These are phyloP conservation scores for Vulpes ferrilata DNA, from an alignment of 2,113 vertebrate genomes.

Conservation along the genomic window DNA sequence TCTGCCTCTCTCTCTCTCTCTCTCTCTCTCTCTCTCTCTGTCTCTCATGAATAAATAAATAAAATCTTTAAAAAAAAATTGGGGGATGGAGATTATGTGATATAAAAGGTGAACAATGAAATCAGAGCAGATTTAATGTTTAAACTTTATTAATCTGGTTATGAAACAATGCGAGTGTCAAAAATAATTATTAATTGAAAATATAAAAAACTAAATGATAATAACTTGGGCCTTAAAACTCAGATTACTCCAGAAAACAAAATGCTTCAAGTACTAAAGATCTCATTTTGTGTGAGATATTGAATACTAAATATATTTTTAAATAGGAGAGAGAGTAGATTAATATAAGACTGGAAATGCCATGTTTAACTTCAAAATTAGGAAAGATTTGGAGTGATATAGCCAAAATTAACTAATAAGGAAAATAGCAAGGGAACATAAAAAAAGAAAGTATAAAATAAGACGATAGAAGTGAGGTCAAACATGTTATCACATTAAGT, in stretches of 20 bases:
- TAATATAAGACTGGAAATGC: constrained; percentile 42
- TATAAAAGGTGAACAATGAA: background rate
- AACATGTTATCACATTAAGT: constrained; percentile 60
- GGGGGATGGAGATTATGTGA: background rate
- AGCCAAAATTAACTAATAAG: constrained; percentile 41
- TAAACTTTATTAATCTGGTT: background rate
- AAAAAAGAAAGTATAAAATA: constrained; percentile 66
- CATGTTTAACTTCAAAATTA: constrained; percentile 66
- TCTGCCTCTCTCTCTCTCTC: no score
- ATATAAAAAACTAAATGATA: constrained; percentile 5
- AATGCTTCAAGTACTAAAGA: background rate
- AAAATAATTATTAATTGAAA: constrained; percentile 38
- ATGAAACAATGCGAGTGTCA: background rate
- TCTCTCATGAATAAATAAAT: no score
- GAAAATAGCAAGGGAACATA: constrained; percentile 54
- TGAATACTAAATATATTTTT: constrained; percentile 25
- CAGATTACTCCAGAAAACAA: background rate
- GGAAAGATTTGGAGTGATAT: background rate
- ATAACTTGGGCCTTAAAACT: background rate
- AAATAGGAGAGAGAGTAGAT: background rate
- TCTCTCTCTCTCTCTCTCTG: no score
- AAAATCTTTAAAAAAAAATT: background rate
- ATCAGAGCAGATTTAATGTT: background rate
- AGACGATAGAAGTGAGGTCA: constrained; percentile 46
- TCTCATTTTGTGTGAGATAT: background rate